These are phyloP conservation scores for Schrankia costaestrigalis DNA, from an alignment of 2,888 invertebrate species.

Conservation along the genomic window DNA sequence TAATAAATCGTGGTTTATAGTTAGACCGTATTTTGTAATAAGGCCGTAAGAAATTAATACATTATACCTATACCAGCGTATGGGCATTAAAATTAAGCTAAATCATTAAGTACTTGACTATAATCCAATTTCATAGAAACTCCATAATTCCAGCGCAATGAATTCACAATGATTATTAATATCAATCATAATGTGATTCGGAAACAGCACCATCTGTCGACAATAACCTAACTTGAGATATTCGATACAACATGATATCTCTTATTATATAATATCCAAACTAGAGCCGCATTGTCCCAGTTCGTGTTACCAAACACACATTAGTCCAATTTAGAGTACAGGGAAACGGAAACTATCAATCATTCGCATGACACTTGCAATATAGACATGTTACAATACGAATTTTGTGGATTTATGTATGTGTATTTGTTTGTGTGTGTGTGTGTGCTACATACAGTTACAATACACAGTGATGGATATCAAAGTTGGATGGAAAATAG, in stretches of 20 bases:
- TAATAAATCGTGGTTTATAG: no score
- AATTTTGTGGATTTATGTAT: slow-evolving; percentile 28
- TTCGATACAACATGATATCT: slow-evolving; percentile 11
- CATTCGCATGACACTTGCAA: slow-evolving; percentile 48
- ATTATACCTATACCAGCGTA: no score
- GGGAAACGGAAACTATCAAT: slow-evolving; percentile 56
- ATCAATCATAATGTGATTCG: slow-evolving; percentile 10
- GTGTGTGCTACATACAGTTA: slow-evolving; percentile 15
- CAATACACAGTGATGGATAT: no score
- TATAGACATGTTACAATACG: slow-evolving; percentile 35
- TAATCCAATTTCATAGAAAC: slow-evolving; percentile 5
- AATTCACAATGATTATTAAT: slow-evolving; percentile 10
- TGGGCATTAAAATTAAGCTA: no score
- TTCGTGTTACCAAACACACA: slow-evolving; percentile 38
- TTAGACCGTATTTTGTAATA: no score
- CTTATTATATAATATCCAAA: slow-evolving; percentile 13
- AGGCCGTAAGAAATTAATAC: no score
- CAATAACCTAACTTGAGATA: slow-evolving; percentile 7
- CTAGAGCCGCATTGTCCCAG: slow-evolving; percentile 27
- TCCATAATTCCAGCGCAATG: slow-evolving; percentile 4
- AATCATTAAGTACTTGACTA: no score
- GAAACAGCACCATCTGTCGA: slow-evolving; percentile 10
- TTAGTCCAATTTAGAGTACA: slow-evolving; percentile 50
- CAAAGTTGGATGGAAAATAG: no score
- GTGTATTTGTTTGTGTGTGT: slow-evolving; percentile 1